These are phyloP conservation scores for Drosophila putrida DNA, from an alignment of 2,888 invertebrate species.

Conservation along the genomic window DNA sequence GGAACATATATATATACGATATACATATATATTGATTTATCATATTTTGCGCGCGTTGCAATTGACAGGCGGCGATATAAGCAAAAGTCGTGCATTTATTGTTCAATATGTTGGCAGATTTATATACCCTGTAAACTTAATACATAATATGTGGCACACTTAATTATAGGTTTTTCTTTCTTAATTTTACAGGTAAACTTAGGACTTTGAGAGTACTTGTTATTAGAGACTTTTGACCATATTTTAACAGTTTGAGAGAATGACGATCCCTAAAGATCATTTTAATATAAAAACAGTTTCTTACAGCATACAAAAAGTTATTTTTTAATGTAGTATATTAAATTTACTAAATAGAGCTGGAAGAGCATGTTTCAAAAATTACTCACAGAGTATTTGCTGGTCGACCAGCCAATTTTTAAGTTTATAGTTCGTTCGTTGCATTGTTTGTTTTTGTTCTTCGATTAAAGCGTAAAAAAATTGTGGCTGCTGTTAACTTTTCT, in stretches of 20 bases:
- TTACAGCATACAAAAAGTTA: too few species aligned
- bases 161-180: too few species aligned
- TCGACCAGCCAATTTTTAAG: neutral
- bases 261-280: too few species aligned
- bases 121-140: constrained; percentile 2
- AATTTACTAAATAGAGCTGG: neutral
- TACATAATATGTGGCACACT: neutral
- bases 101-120: constrained; percentile 21
- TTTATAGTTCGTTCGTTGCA: neutral
- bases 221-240: too few species aligned
- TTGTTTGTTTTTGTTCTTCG: neutral
- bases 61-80: constrained; percentile 61
- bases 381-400: neutral
- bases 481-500: constrained; percentile 1
- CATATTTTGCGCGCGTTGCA: constrained; percentile 62
- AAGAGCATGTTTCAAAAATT: neutral
- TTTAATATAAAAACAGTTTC: too few species aligned
- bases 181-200: too few species aligned
- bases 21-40: constrained; percentile 71
- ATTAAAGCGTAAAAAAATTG: neutral
- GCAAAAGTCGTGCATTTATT: constrained; percentile 53
- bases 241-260: too few species aligned
- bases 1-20: constrained; percentile 31
- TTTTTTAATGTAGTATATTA: too few species aligned
- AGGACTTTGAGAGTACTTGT: too few species aligned